Conservation (phyloP, 2,888 invertebrate genomes). For the Cephus rjabovi region DNA sequence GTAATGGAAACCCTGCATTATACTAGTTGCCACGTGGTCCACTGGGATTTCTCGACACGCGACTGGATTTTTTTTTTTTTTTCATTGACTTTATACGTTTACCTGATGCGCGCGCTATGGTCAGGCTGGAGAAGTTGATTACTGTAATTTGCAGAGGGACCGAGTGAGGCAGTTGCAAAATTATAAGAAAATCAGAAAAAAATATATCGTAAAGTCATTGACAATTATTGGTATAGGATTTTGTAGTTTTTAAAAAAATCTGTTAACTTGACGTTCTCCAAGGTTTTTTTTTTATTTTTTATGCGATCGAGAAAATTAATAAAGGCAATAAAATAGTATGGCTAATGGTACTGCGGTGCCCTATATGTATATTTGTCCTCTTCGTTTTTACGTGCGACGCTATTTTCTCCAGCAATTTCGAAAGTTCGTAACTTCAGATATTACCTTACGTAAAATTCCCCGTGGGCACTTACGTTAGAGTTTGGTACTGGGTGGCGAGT, state of each 20-base stretch:
- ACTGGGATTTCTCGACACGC: constrained; percentile 17
- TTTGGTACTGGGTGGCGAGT: constrained; percentile 2
- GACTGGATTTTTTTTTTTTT: background rate
- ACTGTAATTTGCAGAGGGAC: too few species aligned
- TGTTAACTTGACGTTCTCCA: too few species aligned
- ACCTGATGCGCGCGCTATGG: too few species aligned
- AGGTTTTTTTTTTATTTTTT: too few species aligned
- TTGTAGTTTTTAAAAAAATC: too few species aligned
- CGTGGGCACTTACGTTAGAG: constrained; percentile 10
- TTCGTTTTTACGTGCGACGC: constrained; percentile 5
- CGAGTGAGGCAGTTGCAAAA: too few species aligned
- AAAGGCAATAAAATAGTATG: background rate
- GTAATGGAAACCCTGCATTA: constrained; percentile 21
- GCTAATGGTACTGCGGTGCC: background rate
- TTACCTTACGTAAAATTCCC: constrained; percentile 6
- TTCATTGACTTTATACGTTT: background rate
- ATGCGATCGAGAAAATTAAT: background rate
- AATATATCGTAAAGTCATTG: too few species aligned
- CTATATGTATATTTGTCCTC: constrained; percentile 15
- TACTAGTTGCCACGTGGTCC: constrained; percentile 18
- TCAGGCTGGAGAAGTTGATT: too few species aligned
- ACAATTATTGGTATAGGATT: too few species aligned
- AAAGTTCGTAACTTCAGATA: constrained; percentile 2
- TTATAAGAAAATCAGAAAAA: too few species aligned
- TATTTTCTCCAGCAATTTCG: background rate